A percentile compares a stretch with the other conserved stretches of the same genome.
Conservation (phyloP, 2,888 invertebrate genomes). For the Chymomyza amoena region DNA sequence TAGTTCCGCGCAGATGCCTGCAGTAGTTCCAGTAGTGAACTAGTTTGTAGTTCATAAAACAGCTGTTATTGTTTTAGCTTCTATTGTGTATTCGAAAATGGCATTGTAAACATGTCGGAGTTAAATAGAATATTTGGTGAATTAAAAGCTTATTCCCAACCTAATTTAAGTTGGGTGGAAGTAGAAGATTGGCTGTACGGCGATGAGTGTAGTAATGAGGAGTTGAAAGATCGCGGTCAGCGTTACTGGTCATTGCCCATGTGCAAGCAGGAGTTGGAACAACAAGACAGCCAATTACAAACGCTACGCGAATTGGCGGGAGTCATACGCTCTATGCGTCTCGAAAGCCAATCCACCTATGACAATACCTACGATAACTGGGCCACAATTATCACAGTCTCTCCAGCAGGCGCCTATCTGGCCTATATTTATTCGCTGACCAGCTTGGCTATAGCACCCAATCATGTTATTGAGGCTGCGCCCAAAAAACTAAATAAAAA, state of each 20-base stretch:
- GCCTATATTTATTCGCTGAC: conserved; percentile 73
- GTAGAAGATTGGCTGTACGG: conserved; percentile 59
- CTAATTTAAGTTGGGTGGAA: conserved; percentile 64
- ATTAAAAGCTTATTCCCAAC: conserved; percentile 63
- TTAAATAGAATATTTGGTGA: conserved; percentile 67
- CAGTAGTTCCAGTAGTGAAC: conserved; percentile 9
- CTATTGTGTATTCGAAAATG: background rate
- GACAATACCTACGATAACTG: conserved; percentile 75
- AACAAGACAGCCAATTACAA: conserved; percentile 59
- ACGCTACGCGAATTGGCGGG: conserved; percentile 68
- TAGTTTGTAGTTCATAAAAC: conserved; percentile 25
- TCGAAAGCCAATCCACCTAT: conserved; percentile 59
- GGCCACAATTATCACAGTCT: conserved; percentile 70
- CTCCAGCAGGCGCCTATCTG: conserved; percentile 67
- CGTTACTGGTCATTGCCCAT: conserved; percentile 53
- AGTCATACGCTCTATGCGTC: conserved; percentile 67
- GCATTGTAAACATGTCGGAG: conserved; percentile 64
- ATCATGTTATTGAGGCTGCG: conserved; percentile 24
- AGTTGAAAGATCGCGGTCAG: conserved; percentile 22
- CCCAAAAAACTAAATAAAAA: conserved; percentile 44
- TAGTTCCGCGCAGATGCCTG: background rate
- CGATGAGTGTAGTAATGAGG: conserved; percentile 46
- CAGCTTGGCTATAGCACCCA: conserved; percentile 59
- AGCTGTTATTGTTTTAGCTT: conserved; percentile 3
- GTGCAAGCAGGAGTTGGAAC: conserved; percentile 49